Conservation (phyloP, 2,888 invertebrate genomes). For the Cantharis lateralis region DNA sequence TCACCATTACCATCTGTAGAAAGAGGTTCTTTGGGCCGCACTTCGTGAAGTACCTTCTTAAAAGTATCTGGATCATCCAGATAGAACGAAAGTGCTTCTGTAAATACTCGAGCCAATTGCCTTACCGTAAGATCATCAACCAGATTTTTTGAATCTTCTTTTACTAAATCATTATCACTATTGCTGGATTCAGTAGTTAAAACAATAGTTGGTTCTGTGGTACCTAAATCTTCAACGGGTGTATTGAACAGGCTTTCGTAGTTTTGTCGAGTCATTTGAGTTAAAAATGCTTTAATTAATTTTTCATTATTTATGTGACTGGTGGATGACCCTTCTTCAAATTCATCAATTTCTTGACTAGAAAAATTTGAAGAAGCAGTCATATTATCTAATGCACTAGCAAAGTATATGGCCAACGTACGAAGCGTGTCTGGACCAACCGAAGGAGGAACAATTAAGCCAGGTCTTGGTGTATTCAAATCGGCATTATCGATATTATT, state of each 20-base stretch:
- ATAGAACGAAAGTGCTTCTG: conserved; percentile 80
- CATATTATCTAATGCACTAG: conserved; percentile 66
- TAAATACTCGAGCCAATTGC: conserved; percentile 82
- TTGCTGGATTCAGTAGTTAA: conserved; percentile 21
- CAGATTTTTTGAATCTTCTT: conserved; percentile 68
- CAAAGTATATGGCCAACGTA: conserved; percentile 80
- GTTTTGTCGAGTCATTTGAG: conserved; percentile 21
- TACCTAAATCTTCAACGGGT: conserved; percentile 31
- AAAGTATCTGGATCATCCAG: conserved; percentile 83
- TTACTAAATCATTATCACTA: conserved; percentile 59
- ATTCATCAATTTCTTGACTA: conserved; percentile 11
- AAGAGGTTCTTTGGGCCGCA: conserved; percentile 79
- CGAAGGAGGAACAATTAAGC: conserved; percentile 72
- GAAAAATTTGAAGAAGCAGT: conserved; percentile 23
- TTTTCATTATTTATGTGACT: conserved; percentile 20
- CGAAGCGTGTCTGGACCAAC: conserved; percentile 78
- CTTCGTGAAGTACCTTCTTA: conserved; percentile 74
- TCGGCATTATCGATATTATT: conserved; percentile 53
- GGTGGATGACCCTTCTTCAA: conserved; percentile 6
- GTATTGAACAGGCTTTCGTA: conserved; percentile 55
- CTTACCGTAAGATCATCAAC: conserved; percentile 70
- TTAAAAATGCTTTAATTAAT: conserved; percentile 19
- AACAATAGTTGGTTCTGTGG: conserved; percentile 14
- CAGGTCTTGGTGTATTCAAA: conserved; percentile 61
- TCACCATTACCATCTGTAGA: conserved; percentile 49